Conservation (phyloP, 2,888 invertebrate species). For the Zele albiditarsus region DNA sequence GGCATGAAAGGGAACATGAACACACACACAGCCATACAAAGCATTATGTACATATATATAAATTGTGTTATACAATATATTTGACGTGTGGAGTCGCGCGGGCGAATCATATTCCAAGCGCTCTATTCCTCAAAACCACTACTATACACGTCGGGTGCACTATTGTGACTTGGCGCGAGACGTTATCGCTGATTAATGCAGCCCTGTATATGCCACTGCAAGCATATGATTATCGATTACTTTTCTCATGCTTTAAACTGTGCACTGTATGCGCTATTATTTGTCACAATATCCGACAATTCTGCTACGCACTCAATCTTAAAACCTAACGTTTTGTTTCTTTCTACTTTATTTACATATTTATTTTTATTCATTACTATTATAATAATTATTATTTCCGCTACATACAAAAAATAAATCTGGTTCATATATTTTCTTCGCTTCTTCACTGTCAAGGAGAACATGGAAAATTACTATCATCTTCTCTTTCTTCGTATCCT, state of each 20-base stretch:
- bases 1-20: constrained; percentile 22
- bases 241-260: background rate
- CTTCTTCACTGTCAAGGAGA: background rate
- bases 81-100: background rate
- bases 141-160: constrained; percentile 27
- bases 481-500: no score
- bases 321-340: constrained; percentile 8
- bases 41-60: background rate
- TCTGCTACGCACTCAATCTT: constrained; percentile 26
- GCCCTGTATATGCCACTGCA: constrained; percentile 21
- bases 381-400: no score
- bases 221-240: constrained; percentile 37
- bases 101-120: constrained; percentile 36
- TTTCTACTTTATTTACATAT: background rate
- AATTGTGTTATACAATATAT: constrained; percentile 7
- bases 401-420: background rate
- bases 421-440: background rate
- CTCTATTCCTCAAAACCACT: constrained; percentile 33
- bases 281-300: constrained; percentile 40
- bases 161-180: constrained; percentile 39
- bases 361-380: no score
- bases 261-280: constrained; percentile 22
- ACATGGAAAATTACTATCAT: background rate
- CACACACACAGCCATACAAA: background rate
- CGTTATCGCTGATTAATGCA: constrained; percentile 45